phyloP scores from a whole-genome alignment of 2,888 invertebrate species.

The Chesias legatella region DNA sequence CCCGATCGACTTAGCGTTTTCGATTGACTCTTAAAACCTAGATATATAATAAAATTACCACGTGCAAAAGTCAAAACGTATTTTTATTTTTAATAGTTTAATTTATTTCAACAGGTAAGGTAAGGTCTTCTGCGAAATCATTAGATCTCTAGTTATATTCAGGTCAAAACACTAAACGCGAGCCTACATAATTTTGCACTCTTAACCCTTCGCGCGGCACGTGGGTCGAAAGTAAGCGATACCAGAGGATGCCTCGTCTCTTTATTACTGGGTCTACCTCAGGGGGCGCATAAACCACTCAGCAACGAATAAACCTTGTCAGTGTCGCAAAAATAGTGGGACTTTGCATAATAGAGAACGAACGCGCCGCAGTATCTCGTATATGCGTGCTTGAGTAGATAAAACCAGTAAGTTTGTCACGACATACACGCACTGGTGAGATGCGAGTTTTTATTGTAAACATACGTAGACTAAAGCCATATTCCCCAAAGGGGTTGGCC shows the following conservation, averaged over 20 bases:
- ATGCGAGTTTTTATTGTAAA: no score
- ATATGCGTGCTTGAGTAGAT: slow-evolving; percentile 8
- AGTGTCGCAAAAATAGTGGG: slow-evolving; percentile 26
- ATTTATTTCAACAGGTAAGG: no score
- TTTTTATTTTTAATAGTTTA: slow-evolving; percentile 3
- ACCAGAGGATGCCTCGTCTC: slow-evolving; percentile 19
- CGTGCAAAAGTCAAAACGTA: slow-evolving; percentile 1
- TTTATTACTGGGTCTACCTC: slow-evolving; percentile 29
- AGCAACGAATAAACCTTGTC: slow-evolving; percentile 22
- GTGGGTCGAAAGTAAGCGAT: slow-evolving; percentile 25
- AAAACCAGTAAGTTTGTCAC: not conserved
- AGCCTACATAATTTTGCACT: slow-evolving; percentile 28
- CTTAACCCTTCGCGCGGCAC: slow-evolving; percentile 13
- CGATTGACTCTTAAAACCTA: no score
- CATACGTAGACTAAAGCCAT: no score
- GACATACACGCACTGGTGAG: no score
- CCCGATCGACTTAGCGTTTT: no score
- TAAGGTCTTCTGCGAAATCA: not conserved
- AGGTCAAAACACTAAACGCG: slow-evolving; percentile 9
- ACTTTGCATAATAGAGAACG: slow-evolving; percentile 27
- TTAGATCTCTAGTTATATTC: slow-evolving; percentile 7
- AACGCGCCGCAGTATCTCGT: slow-evolving; percentile 7
- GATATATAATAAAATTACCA: no score
- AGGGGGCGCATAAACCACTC: slow-evolving; percentile 29
- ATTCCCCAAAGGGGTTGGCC: no score